phyloP scores from a whole-genome alignment of 1,140 invertebrate species.

The Apis laboriosa region DNA sequence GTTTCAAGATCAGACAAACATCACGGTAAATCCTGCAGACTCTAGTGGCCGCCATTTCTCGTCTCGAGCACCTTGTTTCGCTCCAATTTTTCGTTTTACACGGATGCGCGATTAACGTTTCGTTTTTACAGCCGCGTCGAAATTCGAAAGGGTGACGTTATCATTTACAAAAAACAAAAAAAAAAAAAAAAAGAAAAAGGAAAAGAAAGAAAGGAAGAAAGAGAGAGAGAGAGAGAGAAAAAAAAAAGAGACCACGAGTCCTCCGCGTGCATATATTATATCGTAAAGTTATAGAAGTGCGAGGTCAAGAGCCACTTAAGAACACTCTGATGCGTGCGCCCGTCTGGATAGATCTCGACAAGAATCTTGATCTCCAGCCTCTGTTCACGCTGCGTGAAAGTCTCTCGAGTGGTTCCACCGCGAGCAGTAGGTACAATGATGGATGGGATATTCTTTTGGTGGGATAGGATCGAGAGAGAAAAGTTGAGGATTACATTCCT shows the following conservation, averaged over 20 bases:
- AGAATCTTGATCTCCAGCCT: slow-evolving; percentile 61
- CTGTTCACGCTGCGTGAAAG: slow-evolving; percentile 61
- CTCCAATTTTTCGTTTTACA: not conserved
- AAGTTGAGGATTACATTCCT: slow-evolving; percentile 35
- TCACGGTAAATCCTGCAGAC: not conserved
- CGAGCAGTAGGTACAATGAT: slow-evolving; percentile 51
- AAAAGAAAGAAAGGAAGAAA: too few species aligned
- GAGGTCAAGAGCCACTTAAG: slow-evolving; percentile 65
- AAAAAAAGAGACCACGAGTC: too few species aligned
- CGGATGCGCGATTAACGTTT: slow-evolving; percentile 22
- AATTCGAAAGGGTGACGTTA: slow-evolving; percentile 34
- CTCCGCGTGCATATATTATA: not conserved
- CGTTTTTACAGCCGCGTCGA: slow-evolving; percentile 15
- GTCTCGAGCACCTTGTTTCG: not conserved
- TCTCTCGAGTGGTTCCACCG: slow-evolving; percentile 39
- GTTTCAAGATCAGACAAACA: not conserved
- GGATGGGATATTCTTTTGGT: slow-evolving; percentile 37
- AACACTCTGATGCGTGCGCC: slow-evolving; percentile 49
- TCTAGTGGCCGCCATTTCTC: not conserved
- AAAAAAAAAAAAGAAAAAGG: not conserved
- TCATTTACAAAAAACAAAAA: slow-evolving; percentile 15
- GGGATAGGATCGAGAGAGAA: slow-evolving; percentile 32
- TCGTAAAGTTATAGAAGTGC: slow-evolving; percentile 51
- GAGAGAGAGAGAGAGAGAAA: too few species aligned
- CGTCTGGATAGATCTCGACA: slow-evolving; percentile 51